A percentile compares a stretch with the other conserved stretches of the same genome.
These are phyloP conservation scores for Cataglyphis livida DNA, from an alignment of 2,888 invertebrate species.

Conservation along the genomic window DNA sequence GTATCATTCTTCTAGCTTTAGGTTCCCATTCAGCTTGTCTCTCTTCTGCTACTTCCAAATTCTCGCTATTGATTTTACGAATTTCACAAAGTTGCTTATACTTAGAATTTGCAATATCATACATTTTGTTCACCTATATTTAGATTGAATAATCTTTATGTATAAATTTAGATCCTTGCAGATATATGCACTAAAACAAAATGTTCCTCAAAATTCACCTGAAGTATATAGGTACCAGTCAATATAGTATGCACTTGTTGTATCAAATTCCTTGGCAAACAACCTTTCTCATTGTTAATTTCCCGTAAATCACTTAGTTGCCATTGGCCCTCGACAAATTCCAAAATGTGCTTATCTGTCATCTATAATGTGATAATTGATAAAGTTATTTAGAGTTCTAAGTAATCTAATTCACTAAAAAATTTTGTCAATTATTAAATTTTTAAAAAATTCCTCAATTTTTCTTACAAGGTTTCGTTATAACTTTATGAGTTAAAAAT, in stretches of 20 bases:
- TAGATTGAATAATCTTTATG: slow-evolving; percentile 6
- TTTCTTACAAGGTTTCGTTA: neutral
- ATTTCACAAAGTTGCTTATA: slow-evolving; percentile 85
- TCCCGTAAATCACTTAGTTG: slow-evolving; percentile 89
- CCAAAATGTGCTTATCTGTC: slow-evolving; percentile 85
- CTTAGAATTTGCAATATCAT: slow-evolving; percentile 84
- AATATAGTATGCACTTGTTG: slow-evolving; percentile 86
- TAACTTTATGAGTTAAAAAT: neutral
- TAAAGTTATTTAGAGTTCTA: neutral
- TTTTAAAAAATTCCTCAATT: neutral
- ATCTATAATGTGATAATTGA: slow-evolving; percentile 45
- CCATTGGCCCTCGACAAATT: slow-evolving; percentile 90
- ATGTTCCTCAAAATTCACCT: slow-evolving; percentile 85
- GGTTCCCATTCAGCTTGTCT: slow-evolving; percentile 87
- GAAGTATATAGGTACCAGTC: slow-evolving; percentile 88
- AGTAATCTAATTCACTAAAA: neutral
- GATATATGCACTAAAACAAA: neutral
- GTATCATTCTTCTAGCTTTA: slow-evolving; percentile 89
- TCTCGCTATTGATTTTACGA: slow-evolving; percentile 83
- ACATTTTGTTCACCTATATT: slow-evolving; percentile 83
- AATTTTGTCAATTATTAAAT: slow-evolving; percentile 1
- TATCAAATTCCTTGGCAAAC: slow-evolving; percentile 87
- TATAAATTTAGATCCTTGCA: neutral
- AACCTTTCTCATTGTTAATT: slow-evolving; percentile 87
- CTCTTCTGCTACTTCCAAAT: slow-evolving; percentile 88